Base-by-base conservation (phyloP, 2,797 vertebrate genomes). In the Sparidentex hasta region DNA sequence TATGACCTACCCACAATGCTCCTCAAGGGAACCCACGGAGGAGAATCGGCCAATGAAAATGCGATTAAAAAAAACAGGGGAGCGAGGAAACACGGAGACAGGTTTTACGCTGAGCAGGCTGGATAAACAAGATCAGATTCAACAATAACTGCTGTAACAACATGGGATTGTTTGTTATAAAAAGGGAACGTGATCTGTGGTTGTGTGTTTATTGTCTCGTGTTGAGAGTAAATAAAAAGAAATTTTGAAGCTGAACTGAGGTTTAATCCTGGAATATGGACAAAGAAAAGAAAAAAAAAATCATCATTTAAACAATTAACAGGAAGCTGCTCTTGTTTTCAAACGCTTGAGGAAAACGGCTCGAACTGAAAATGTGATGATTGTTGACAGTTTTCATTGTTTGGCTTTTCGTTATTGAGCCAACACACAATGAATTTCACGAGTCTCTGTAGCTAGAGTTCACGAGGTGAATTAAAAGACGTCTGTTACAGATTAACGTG, bases 1-100 rank as follows among this genome's bases (percentile, higher is more conserved):
- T 58, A 63, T 87, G 82, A 89, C 88, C 85, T 75, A 48, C 76
- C 76, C 83, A 81, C 76, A 82, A 71, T 51, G 75, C 86, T 83
- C 70, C 84, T 79, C 64, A 47, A 71, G 80, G 88, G 80, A 87
- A 58, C 58, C 29, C 0, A 25, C 62, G 70, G 44, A 61, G 65
- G 55, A 46, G 54, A 78, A 58, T 50, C 46, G n/a, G 82, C 81
- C 86, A 87, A 74, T 65, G 29, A 78, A 77, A 84, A 72, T 62
- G 76, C 1, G 16, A 27, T 1, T n/a, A 20, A 43, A 41, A 71
- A 65, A 59, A 58, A 12, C 9, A 38, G 38, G n/a, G 74, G 43
- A 66, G 20, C 33, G 43, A 70, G 29, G 3, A 38, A 69, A 57
- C 29, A 41, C 3, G n/a, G 17, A 57, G n/a, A 25, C 29, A 38